These are phyloP conservation scores for Phyllostomus hastatus DNA, from an alignment of 2,113 vertebrate genomes.

Conservation along the genomic window DNA sequence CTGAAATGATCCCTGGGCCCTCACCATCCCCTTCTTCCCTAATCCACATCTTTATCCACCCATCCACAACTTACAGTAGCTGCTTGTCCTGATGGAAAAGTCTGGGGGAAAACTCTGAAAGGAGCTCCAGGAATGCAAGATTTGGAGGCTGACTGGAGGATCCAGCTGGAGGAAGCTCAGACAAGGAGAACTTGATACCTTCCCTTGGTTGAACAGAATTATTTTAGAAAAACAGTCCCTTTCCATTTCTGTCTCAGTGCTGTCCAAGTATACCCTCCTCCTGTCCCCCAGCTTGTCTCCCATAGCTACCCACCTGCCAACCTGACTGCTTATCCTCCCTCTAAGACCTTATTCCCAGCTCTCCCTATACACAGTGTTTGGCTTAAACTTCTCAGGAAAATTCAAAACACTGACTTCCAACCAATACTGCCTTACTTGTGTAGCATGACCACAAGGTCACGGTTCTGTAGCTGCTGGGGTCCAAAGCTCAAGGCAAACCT, in stretches of 20 bases:
- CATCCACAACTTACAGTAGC: constrained; percentile 82
- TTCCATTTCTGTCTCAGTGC: neutral
- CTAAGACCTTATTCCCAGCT: neutral
- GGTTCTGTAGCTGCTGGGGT: constrained; percentile 83
- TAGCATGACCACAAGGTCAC: constrained; percentile 84
- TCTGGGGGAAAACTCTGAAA: constrained; percentile 91
- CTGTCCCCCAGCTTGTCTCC: neutral
- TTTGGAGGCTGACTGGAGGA: constrained; percentile 75
- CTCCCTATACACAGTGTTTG: neutral
- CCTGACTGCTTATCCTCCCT: neutral
- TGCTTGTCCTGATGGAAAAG: constrained; percentile 84
- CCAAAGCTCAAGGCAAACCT: constrained; percentile 90
- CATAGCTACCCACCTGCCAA: neutral
- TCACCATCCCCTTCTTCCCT: neutral
- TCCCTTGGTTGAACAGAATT: constrained; percentile 79
- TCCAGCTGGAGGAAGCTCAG: constrained; percentile 52
- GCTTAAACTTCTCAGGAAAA: neutral
- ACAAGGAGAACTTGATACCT: constrained; percentile 88
- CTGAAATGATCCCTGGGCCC: neutral
- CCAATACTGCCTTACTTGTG: constrained; percentile 81
- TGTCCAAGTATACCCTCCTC: neutral
- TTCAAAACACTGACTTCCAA: neutral
- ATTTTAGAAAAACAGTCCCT: constrained; percentile 10
- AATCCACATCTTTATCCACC: neutral
- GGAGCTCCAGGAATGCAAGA: constrained; percentile 87